These are phyloP conservation scores for Goniozus legneri DNA, from an alignment of 1,140 invertebrate genomes.

Conservation along the genomic window DNA sequence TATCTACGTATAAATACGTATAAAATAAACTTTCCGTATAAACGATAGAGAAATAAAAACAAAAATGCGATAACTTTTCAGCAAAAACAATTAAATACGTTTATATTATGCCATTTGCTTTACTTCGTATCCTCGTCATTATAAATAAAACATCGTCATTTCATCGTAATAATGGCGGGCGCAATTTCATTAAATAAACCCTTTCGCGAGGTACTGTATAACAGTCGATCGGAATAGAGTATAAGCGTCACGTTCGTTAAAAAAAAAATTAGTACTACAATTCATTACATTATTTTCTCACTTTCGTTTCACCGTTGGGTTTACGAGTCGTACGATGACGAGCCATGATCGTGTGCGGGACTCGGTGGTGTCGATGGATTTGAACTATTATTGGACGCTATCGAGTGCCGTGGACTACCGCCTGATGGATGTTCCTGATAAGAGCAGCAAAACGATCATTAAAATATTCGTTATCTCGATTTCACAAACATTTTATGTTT, in stretches of 20 bases:
- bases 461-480: constrained; percentile 1
- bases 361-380: constrained; percentile 74
- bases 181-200: constrained; percentile 15
- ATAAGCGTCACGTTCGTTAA: constrained; percentile 7
- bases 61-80: constrained; percentile 18
- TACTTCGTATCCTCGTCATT: background rate
- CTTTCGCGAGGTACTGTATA: constrained; percentile 7
- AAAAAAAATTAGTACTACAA: constrained; percentile 9
- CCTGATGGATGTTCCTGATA: constrained; percentile 53
- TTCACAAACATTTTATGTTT: background rate
- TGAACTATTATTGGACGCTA: constrained; percentile 79
- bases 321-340: constrained; percentile 66
- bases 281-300: constrained; percentile 8
- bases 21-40: too few species aligned
- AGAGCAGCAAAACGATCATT: constrained; percentile 26
- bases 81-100: constrained; percentile 4
- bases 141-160: background rate
- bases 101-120: constrained; percentile 12
- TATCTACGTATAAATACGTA: too few species aligned
- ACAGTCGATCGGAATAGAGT: constrained; percentile 10
- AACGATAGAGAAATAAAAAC: constrained; percentile 7
- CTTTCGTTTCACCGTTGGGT: constrained; percentile 12
- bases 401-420: constrained; percentile 70
- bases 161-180: background rate
- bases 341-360: constrained; percentile 69